Evolutionary conservation across 2,888 invertebrate genomes (phyloP).

Genomic region (Dascillus cervinus): DNA sequence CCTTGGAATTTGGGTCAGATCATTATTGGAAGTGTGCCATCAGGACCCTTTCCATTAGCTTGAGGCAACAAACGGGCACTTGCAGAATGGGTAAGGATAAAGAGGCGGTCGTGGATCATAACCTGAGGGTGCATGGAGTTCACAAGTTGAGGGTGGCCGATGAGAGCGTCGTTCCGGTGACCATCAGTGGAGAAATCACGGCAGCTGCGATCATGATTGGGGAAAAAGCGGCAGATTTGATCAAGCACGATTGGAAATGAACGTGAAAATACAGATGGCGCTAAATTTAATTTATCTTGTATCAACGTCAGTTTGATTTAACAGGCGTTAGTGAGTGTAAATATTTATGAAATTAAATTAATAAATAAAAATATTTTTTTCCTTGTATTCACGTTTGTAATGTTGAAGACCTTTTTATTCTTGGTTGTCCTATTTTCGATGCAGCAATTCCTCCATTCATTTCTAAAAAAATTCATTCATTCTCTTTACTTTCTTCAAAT

Average conservation of each 20-base stretch:
- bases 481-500: no score
- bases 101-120: constrained; percentile 49
- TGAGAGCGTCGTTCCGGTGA: background rate
- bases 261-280: no score
- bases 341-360: no score
- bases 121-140: constrained; percentile 46
- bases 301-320: no score
- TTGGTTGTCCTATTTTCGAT: no score
- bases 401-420: no score
- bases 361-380: no score
- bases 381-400: no score
- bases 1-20: constrained; percentile 49
- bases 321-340: no score
- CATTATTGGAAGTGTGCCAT: constrained; percentile 62
- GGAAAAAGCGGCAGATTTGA: background rate
- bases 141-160: background rate
- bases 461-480: no score
- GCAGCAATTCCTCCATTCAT: no score
- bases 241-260: background rate
- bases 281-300: no score
- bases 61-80: constrained; percentile 62
- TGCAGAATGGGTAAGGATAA: constrained; percentile 55
- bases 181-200: background rate
- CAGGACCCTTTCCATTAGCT: constrained; percentile 51
- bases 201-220: constrained; percentile 1